Percentiles rank a stretch among this genome's conserved stretches.
Conservation (phyloP, 2,113 vertebrate genomes). For the Anser brachyrhynchus region DNA sequence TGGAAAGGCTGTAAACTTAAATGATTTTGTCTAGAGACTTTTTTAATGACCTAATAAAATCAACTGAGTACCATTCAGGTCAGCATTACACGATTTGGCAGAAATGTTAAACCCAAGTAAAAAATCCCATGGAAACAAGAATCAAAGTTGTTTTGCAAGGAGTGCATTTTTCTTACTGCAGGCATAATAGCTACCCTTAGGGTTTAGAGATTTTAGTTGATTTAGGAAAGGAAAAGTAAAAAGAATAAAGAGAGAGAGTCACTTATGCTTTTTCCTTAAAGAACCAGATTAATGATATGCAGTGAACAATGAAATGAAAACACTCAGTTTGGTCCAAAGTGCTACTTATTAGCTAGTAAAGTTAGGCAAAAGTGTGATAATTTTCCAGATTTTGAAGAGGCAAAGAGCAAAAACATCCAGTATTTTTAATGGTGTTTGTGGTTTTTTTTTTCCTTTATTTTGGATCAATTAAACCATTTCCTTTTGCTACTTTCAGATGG, state of each 20-base stretch:
- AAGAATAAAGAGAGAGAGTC: neutral
- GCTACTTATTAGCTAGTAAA: neutral
- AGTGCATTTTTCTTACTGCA: constrained; percentile 45
- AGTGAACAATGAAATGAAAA: constrained; percentile 30
- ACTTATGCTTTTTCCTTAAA: constrained; percentile 34
- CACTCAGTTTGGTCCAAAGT: neutral
- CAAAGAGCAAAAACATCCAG: neutral
- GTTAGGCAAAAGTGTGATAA: neutral
- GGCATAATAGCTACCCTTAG: constrained; percentile 40
- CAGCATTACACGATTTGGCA: constrained; percentile 1
- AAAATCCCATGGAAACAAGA: constrained; percentile 28
- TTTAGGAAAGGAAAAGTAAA: constrained; percentile 18
- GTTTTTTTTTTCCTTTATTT: neutral
- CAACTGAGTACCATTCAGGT: neutral
- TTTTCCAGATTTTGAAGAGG: neutral
- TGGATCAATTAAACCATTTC: neutral
- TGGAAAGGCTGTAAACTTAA: constrained; percentile 19
- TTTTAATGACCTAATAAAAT: constrained; percentile 39
- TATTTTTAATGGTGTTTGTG: neutral
- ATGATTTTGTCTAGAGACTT: neutral
- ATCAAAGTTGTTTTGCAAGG: constrained; percentile 48
- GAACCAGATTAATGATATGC: constrained; percentile 53
- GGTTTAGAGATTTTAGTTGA: constrained; percentile 30
- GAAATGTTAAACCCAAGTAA: constrained; percentile 16
- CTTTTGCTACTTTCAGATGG: neutral